A percentile compares a stretch with the other conserved stretches of the same genome.
Evolutionary conservation across 2,888 invertebrate species (phyloP).

Genomic region (Rhogogaster chlorosoma): DNA sequence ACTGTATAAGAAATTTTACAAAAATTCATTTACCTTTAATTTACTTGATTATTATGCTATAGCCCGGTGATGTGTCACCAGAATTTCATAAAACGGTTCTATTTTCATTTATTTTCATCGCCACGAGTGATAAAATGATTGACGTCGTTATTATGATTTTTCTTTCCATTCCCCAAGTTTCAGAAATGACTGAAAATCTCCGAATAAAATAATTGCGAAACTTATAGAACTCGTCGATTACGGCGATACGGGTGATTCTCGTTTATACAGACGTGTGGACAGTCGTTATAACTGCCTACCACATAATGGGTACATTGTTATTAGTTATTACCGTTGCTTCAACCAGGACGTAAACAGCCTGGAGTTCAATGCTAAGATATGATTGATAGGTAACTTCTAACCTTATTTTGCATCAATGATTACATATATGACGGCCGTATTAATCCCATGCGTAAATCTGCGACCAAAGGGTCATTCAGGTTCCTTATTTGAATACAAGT

Average conservation of each 20-base stretch:
- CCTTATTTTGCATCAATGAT: conserved; percentile 49
- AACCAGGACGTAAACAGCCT: conserved; percentile 41
- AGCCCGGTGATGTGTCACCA: not conserved
- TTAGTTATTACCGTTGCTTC: conserved; percentile 48
- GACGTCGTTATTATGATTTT: not conserved
- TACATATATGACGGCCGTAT: conserved; percentile 14
- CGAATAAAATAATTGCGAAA: not conserved
- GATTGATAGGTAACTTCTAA: conserved; percentile 50
- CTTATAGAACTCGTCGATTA: not conserved
- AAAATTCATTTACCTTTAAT: not conserved
- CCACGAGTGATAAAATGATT: not conserved
- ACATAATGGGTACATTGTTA: conserved; percentile 16
- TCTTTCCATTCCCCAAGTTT: not conserved
- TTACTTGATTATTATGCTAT: not conserved
- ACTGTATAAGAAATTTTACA: not conserved
- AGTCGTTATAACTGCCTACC: not conserved
- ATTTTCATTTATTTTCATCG: too few relatives aligned
- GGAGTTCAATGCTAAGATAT: conserved; percentile 46
- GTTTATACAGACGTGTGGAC: not conserved
- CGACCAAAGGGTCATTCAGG: conserved; percentile 28
- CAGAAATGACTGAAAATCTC: not conserved
- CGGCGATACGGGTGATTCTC: not conserved
- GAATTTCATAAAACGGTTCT: not conserved
- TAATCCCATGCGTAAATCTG: conserved; percentile 40
- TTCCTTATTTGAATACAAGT: conserved; percentile 37